These are phyloP conservation scores for Spilarctia lutea DNA, from an alignment of 2,888 invertebrate genomes.

Conservation along the genomic window DNA sequence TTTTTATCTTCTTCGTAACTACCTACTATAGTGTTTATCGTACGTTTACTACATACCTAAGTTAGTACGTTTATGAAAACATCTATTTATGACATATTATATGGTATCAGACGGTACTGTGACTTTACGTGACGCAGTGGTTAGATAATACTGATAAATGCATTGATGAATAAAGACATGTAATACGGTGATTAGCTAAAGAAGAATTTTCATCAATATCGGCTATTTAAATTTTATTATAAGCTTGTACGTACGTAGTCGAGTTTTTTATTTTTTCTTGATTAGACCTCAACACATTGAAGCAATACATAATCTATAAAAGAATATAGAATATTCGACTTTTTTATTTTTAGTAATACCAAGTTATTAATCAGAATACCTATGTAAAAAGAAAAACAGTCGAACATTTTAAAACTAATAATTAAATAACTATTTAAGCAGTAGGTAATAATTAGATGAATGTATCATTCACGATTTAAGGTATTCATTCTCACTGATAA, in stretches of 20 bases:
- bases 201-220: slow-evolving; percentile 19
- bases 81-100: slow-evolving; percentile 9
- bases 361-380: neutral
- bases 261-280: too few relatives aligned
- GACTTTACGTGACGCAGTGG: slow-evolving; percentile 39
- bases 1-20: slow-evolving; percentile 11
- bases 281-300: neutral
- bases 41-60: slow-evolving; percentile 1
- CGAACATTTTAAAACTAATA: neutral
- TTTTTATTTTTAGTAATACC: neutral
- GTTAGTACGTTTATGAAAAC: neutral
- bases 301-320: neutral
- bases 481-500: neutral
- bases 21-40: neutral
- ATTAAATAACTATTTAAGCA: neutral
- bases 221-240: too few relatives aligned
- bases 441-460: neutral
- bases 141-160: slow-evolving; percentile 61
- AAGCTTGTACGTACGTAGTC: too few relatives aligned
- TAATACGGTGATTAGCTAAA: slow-evolving; percentile 35
- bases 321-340: too few relatives aligned
- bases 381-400: neutral
- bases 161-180: slow-evolving; percentile 57
- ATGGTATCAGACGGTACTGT: neutral
- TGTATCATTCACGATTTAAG: neutral